phyloP scores from a whole-genome alignment of 2,888 invertebrate species.

The Leptopilina syphax region DNA sequence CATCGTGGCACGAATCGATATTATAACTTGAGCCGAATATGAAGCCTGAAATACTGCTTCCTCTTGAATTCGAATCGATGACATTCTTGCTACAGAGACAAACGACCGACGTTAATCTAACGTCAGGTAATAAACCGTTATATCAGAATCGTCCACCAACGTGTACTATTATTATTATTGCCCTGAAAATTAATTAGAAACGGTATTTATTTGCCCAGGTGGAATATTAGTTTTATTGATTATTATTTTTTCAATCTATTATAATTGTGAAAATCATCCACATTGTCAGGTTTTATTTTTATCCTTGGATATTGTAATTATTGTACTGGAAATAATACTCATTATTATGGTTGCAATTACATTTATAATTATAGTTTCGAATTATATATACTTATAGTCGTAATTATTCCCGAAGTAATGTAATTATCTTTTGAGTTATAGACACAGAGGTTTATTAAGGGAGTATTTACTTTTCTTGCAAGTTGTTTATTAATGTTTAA shows the following conservation, averaged over 20 bases:
- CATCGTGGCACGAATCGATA: conserved; percentile 20
- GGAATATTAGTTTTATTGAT: neutral
- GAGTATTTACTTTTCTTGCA: too few species aligned
- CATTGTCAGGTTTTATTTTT: too few species aligned
- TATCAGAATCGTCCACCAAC: neutral
- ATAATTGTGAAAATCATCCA: neutral
- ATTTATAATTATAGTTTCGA: too few species aligned
- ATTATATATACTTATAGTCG: too few species aligned
- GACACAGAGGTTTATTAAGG: too few species aligned
- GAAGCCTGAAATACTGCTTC: conserved; percentile 22
- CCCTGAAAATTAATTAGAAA: conserved; percentile 1
- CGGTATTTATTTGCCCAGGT: neutral
- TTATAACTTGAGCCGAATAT: conserved; percentile 22
- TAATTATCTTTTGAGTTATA: too few species aligned
- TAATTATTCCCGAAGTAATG: too few species aligned
- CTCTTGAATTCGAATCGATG: conserved; percentile 37
- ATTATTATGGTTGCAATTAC: too few species aligned
- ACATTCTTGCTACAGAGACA: conserved; percentile 36
- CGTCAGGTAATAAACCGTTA: conserved; percentile 29
- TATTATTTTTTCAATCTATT: neutral
- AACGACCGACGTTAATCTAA: conserved; percentile 5
- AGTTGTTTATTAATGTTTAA: too few species aligned
- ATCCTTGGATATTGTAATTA: too few species aligned
- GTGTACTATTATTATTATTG: neutral
- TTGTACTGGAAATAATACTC: too few species aligned